phyloP scores from a whole-genome alignment of 2,797 vertebrate species.

The Monodelphis domestica region DNA sequence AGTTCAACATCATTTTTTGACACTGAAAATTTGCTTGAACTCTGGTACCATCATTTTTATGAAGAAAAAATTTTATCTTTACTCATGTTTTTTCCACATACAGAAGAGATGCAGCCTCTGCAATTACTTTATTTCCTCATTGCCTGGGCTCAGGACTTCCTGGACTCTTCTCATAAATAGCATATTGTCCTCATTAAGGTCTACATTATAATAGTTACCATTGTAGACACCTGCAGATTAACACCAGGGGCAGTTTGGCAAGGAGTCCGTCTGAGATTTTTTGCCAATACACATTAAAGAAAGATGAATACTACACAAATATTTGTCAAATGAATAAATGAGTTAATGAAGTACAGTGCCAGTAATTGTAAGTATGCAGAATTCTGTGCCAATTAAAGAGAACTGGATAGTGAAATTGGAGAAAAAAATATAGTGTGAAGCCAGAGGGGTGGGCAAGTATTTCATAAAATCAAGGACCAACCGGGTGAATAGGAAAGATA shows the following conservation, averaged over 20 bases:
- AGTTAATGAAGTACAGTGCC: background rate
- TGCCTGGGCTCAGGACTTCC: background rate
- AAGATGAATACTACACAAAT: background rate
- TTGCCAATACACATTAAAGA: background rate
- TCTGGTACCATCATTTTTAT: background rate
- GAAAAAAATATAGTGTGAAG: background rate
- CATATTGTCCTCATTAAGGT: background rate
- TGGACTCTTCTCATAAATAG: background rate
- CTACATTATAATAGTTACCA: background rate
- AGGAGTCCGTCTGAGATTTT: constrained; percentile 5
- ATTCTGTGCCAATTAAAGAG: background rate
- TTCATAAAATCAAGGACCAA: background rate
- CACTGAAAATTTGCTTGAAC: constrained; percentile 3
- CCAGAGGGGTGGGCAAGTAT: background rate
- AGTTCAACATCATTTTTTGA: background rate
- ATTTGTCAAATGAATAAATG: background rate
- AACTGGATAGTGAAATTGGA: background rate
- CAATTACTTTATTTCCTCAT: background rate
- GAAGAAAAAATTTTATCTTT: background rate
- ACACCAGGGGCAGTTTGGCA: background rate
- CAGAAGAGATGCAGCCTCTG: constrained; percentile 14
- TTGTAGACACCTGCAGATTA: background rate
- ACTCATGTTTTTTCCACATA: background rate
- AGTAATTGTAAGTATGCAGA: background rate
- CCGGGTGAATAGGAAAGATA: background rate